Conservation (phyloP, 2,888 invertebrate genomes). For the Synergus itoensis region DNA sequence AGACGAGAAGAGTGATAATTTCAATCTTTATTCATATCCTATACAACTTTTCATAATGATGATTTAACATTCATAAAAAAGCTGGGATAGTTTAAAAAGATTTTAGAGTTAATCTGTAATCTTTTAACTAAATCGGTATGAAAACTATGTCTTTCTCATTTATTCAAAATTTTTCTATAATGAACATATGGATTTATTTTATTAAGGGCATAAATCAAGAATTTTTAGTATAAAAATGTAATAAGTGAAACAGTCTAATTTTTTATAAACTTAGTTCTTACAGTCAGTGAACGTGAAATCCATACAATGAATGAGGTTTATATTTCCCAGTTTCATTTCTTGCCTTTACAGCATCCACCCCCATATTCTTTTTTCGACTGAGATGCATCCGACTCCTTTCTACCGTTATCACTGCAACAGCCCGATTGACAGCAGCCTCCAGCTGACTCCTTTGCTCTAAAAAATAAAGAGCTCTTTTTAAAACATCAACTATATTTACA, state of each 20-base stretch:
- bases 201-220: too few species aligned
- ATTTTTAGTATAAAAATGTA: neutral
- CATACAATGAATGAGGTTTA: slow-evolving; percentile 8
- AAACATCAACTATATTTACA: neutral
- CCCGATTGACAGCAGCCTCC: slow-evolving; percentile 68
- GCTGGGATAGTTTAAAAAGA: too few species aligned
- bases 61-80: slow-evolving; percentile 3
- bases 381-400: slow-evolving; percentile 23
- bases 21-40: slow-evolving; percentile 24
- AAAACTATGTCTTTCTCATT: neutral
- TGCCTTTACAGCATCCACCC: slow-evolving; percentile 15
- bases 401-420: slow-evolving; percentile 61
- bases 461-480: neutral
- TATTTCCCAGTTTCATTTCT: slow-evolving; percentile 13
- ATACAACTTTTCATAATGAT: neutral
- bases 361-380: slow-evolving; percentile 13
- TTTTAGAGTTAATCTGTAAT: neutral
- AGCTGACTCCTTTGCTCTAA: slow-evolving; percentile 62
- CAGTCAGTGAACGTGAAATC: neutral
- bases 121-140: neutral
- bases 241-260: neutral
- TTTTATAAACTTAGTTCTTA: slow-evolving; percentile 12
- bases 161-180: neutral
- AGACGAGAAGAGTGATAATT: slow-evolving; percentile 22
- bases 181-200: too few species aligned